phyloP scores from a whole-genome alignment of 2,797 vertebrate species.

The Falco biarmicus region DNA sequence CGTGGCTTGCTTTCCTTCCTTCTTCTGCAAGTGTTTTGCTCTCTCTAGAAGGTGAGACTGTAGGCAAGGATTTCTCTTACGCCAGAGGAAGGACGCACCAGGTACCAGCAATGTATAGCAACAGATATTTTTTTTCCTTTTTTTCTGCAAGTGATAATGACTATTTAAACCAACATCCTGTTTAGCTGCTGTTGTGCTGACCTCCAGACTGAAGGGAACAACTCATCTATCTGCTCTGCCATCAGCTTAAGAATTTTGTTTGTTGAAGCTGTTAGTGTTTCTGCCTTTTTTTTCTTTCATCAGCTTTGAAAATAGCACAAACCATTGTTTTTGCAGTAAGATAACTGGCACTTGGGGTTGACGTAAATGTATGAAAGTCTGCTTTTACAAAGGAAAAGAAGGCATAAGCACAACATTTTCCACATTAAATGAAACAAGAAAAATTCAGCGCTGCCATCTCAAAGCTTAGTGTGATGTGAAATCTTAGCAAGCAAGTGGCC shows the following conservation, averaged over 20 bases:
- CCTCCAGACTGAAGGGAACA: not conserved
- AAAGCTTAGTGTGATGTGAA: not conserved
- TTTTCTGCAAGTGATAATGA: not conserved
- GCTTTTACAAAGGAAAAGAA: not conserved
- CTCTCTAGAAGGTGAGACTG: not conserved
- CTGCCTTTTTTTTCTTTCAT: not conserved
- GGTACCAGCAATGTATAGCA: not conserved
- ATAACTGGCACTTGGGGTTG: not conserved
- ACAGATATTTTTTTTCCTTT: not conserved
- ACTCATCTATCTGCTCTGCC: not conserved
- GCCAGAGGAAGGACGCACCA: not conserved
- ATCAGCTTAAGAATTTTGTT: not conserved
- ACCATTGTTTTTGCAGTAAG: not conserved
- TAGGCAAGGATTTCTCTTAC: not conserved
- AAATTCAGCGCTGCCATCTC: not conserved
- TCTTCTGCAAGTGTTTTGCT: not conserved
- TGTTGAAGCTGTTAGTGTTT: not conserved
- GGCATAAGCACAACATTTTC: not conserved
- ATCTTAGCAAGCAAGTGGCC: not conserved
- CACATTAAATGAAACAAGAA: not conserved
- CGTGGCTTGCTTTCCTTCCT: rapidly evolving
- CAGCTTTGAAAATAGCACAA: not conserved
- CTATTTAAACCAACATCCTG: not conserved
- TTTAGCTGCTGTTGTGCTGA: not conserved
- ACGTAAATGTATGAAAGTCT: not conserved